Evolutionary conservation across 2,888 invertebrate species (phyloP).

Genomic region (Chloroclystis v-ata): DNA sequence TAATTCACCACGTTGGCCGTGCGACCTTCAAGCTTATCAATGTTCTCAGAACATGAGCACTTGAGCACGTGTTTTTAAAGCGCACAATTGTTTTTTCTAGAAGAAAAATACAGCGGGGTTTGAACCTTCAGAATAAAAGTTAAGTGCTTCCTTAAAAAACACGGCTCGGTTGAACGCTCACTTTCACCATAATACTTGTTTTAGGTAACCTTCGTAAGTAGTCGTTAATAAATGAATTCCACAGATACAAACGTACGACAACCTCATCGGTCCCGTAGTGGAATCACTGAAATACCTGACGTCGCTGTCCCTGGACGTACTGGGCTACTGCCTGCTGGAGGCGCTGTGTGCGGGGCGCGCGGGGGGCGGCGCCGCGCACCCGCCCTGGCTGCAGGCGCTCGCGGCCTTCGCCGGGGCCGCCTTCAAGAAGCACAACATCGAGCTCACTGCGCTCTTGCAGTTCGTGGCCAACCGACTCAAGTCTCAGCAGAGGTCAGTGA

Average conservation of each 20-base stretch:
- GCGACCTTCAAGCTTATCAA: too few relatives aligned
- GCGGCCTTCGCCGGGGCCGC: slow-evolving; percentile 97
- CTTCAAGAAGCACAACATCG: slow-evolving; percentile 98
- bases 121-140: too few relatives aligned
- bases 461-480: slow-evolving; percentile 98
- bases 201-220: too few relatives aligned
- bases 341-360: slow-evolving; percentile 78
- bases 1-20: too few relatives aligned
- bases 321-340: slow-evolving; percentile 97
- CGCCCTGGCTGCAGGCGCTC: slow-evolving; percentile 95
- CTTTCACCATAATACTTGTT: too few relatives aligned
- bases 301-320: slow-evolving; percentile 95
- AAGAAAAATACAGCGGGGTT: too few relatives aligned
- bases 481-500: slow-evolving; percentile 90
- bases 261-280: slow-evolving; percentile 96
- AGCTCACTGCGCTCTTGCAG: slow-evolving; percentile 95
- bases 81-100: too few relatives aligned
- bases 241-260: slow-evolving; percentile 95
- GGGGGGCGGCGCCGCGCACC: slow-evolving; percentile 89
- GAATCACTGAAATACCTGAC: slow-evolving; percentile 98
- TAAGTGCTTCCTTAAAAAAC: too few relatives aligned
- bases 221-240: too few relatives aligned
- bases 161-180: too few relatives aligned
- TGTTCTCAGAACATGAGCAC: too few relatives aligned
- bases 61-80: too few relatives aligned